Evolutionary conservation across 2,113 vertebrate genomes (phyloP), one percentile per base, ranked within the genome.

Genomic region (Dermatemys mawii): DNA sequence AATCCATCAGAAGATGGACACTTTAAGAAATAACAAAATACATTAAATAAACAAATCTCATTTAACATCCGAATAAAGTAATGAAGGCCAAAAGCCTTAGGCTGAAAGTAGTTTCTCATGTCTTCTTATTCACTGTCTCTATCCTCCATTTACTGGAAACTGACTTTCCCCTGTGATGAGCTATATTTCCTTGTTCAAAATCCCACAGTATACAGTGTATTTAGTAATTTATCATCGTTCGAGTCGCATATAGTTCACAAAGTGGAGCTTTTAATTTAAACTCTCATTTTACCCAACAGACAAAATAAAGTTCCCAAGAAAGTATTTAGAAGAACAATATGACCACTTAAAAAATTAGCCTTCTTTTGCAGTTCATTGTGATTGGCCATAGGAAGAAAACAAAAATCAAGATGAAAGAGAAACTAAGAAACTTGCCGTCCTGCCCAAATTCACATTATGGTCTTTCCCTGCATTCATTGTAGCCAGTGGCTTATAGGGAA

Each of bases 121-220:
- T 60, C 82, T 88, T 90, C 49, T 93, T 90, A 80, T 54, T 86
- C 44, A 73, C 50, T 87, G 51, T 84, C 44, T 16, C 70, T 80
- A 89, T 82, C 86, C 89, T 80, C 38, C 6, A 48, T 80, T 96
- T 94, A 85, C 82, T 93, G 67, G 73, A 97, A 96, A 49, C 75
- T 83, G 57, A 67, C 11, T 54, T 32, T 86, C 79, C 93, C 81
- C 83, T 46, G 24, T 5, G 73, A 11, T 57, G 70, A 48, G 26
- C 73, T 90, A 46, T 26, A 92, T 79, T 89, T 92, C 90, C 89
- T 96, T 55, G 81, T 63, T 90, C 81, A 91, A 95, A 97, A 96
- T 29, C 35, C 60, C 95, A 51, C 24, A 46, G 84, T 38, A 91
- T 70, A 95, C 70, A 92, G 87, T 78, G 83, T 3, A 9, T 96